Evolutionary conservation across 2,888 invertebrate species (phyloP), one percentile per base, ranked within the genome.

Genomic region (Spisula solida): DNA sequence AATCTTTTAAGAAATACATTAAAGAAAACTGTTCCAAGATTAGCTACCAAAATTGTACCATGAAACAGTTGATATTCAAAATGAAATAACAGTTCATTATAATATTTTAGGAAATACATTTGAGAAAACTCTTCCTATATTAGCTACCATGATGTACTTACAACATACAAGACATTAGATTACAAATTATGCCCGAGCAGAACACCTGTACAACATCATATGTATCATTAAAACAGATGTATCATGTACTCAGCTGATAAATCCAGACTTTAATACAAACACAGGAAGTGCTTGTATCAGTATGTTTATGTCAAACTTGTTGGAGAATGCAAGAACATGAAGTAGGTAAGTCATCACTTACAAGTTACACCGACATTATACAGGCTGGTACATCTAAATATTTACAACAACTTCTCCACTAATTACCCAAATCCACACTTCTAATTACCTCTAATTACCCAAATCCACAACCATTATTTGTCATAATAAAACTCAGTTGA

Each of bases 291-390:
- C 29, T 18, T 34, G 12, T 25, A 1, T 14, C 16, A 1, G 41
- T 31, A 25, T 75, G 75, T 75, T 75, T 75, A 75, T 18, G 31
- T 75, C 31, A 75, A 75, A 34, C 31, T 31, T 75, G 75, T 1
- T 75, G 75, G 18, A 18, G 31, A 75, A 75, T 29, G 75, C 31
- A 34, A 31, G 34, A 75, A 16, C 14, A 14, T 20, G 16, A 75
- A 34, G 75, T 75, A 75, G 75, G 18, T 18, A 75, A 31, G 31
- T 75, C 75, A 75, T 34, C 75, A 34, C 75, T 75, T 75, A 14
- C 75, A 34, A 14, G 14, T 18, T 41, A 41, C 14, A 29, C 12
- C 31, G 75, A 75, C 34, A 31, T 18, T 34, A 5, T 75, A 18
- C 75, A 75, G 75, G 34, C 18, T 18, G 0, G 29, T 75, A 34